Base-by-base conservation (phyloP, 2,888 invertebrate species). In the Eristalis arbustorum region DNA sequence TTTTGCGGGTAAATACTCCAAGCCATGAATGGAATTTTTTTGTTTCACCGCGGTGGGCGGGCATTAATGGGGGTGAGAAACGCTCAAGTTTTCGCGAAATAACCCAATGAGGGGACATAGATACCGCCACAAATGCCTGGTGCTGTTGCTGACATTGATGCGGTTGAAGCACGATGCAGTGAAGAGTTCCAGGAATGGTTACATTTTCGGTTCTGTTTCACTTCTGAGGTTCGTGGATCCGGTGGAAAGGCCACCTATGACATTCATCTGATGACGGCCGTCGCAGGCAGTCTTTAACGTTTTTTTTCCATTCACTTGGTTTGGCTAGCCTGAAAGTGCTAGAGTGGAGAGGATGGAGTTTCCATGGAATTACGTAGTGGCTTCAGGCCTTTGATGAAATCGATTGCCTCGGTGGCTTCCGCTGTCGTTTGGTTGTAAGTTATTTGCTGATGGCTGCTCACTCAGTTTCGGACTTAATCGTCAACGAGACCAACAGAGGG, bases 21-120 rank as follows among this genome's bases (percentile, higher is more conserved):
- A 34, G 34, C 22, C 23, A 18, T 57, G 34, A 68, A 13, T 31
- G 34, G 49, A 25, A 18, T 66, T 66, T 40, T 66, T 40, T 25
- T 66, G 6, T 34, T 63, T 34, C 14, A 11, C 10, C 18, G 49
- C 0, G 34, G 67, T 18, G 13, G 67, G 67, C 22, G 67, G 56
- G 67, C 1, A 18, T 67, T 49, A 67, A 67, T 67, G 49, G 67
- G 28, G n/a, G n/a, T n/a, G n/a, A 56, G 31, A 11, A 67, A 18
- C 31, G 6, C 28, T 68, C 67, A 56, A 56, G 67, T 68, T 68
- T 66, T 67, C 18, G 28, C n/a, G 18, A 18, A 18, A 37, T 4
- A 34, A 31, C 31, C 37, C 37, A 37, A 13, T 37, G 37, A 37
- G 37, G 37, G 37, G 37, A 3, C 37, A 13, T 13, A 13, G 13